Percentiles rank a stretch among this genome's conserved stretches.
phyloP scores from a whole-genome alignment of 2,797 vertebrate genomes.

The Clarias platycephalus region DNA sequence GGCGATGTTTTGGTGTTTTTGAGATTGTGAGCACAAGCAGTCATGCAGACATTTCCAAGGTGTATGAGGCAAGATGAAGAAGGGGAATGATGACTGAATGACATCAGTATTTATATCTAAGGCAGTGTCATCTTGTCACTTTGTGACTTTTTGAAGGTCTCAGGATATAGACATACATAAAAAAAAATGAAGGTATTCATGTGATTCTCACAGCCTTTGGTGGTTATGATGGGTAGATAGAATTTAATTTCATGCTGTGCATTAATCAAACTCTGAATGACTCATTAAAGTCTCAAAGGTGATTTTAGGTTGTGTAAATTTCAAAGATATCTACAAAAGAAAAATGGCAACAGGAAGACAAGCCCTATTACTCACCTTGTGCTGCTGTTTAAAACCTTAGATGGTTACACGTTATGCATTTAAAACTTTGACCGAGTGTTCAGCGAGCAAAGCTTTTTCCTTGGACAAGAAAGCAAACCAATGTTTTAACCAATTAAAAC shows the following conservation, averaged over 20 bases:
- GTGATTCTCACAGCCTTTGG: not conserved
- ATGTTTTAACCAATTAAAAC: too few species aligned
- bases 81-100: not conserved
- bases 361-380: conserved; percentile 11
- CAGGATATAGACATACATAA: not conserved
- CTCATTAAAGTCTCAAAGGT: conserved; percentile 6
- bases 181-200: not conserved
- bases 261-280: conserved; percentile 13
- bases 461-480: conserved; percentile 1
- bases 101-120: not conserved
- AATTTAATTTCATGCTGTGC: conserved; percentile 9
- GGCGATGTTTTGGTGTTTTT: not conserved
- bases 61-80: not conserved
- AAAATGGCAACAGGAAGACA: conserved; percentile 1
- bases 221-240: not conserved
- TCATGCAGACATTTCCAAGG: not conserved
- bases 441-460: conserved; percentile 20
- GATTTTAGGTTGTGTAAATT: conserved; percentile 7
- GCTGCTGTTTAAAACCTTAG: not conserved
- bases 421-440: conserved; percentile 25
- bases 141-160: not conserved
- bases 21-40: not conserved
- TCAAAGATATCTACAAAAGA: not conserved
- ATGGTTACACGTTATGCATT: conserved; percentile 9
- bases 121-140: not conserved